A percentile compares a stretch with the other conserved stretches of the same genome.
These are phyloP conservation scores for Halcyon senegalensis DNA, from an alignment of 2,113 vertebrate species.

Conservation along the genomic window DNA sequence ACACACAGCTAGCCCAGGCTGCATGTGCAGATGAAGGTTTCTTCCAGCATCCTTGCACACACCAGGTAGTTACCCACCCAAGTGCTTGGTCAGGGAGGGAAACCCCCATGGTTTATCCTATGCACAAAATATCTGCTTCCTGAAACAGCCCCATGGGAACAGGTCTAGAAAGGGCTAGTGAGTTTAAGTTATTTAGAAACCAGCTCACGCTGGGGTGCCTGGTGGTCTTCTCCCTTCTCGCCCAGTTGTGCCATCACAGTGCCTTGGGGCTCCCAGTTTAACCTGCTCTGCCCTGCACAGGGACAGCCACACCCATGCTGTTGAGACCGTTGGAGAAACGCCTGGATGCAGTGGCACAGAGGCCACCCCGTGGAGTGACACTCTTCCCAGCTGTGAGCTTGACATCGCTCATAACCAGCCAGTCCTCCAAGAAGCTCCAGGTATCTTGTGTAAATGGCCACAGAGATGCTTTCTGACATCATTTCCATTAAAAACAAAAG, in stretches of 20 bases:
- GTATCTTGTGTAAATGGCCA: background rate
- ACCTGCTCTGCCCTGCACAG: background rate
- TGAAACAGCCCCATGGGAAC: no score
- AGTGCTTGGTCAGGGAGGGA: no score
- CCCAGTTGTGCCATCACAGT: background rate
- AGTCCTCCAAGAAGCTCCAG: background rate
- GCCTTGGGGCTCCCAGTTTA: background rate
- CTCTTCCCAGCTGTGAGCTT: background rate
- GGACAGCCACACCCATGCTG: constrained; percentile 41
- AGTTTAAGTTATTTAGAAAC: background rate
- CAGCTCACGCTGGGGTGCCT: fast-evolving
- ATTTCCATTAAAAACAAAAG: background rate
- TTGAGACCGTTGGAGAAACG: constrained; percentile 60
- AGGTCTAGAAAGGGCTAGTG: no score
- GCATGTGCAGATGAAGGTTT: fast-evolving
- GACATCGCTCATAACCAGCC: background rate
- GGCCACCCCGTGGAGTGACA: constrained; percentile 25
- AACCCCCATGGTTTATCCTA: background rate
- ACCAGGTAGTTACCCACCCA: no score
- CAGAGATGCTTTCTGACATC: background rate
- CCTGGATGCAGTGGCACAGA: constrained; percentile 16
- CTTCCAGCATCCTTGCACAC: background rate
- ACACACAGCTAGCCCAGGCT: background rate
- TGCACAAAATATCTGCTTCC: no score
- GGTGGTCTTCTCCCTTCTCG: background rate